Evolutionary conservation across 2,797 vertebrate genomes (phyloP).

Genomic region (Pipistrellus nathusii): DNA sequence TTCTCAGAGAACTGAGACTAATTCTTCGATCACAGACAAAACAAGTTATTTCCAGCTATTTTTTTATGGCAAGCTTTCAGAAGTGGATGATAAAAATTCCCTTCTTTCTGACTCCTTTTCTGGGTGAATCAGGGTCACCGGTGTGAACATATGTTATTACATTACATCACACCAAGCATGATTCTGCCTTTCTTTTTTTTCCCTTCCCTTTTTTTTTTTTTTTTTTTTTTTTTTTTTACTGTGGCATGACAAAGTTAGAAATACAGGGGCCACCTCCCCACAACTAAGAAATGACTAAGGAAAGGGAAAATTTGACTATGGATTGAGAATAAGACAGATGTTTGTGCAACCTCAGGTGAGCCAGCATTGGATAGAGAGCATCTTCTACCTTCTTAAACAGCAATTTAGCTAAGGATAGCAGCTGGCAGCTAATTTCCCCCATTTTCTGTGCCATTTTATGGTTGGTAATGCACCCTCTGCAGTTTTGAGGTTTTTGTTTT

Average conservation of each 20-base stretch:
- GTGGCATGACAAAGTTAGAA: not conserved
- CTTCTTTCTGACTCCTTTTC: conserved; percentile 8
- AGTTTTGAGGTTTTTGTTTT: not conserved
- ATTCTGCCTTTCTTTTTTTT: not conserved
- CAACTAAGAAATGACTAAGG: not conserved
- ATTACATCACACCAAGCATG: not conserved
- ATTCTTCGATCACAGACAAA: not conserved
- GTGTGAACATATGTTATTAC: not conserved
- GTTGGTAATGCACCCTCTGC: not conserved
- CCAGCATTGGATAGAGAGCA: not conserved
- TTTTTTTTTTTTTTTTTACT: not conserved
- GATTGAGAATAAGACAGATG: not conserved
- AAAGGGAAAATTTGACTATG: not conserved
- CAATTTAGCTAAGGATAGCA: not conserved
- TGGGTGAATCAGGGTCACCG: not conserved
- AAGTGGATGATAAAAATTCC: conserved; percentile 17
- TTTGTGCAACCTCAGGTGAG: not conserved
- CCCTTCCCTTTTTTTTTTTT: not conserved
- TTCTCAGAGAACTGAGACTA: conserved; percentile 54
- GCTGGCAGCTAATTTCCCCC: not conserved
- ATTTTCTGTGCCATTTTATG: not conserved
- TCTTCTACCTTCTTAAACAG: not conserved
- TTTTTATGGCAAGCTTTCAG: conserved; percentile 33
- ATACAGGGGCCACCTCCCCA: not conserved
- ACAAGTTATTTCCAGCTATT: conserved; percentile 16